Conservation (phyloP, 2,113 vertebrate genomes). For the Neodontobutis hainanensis region DNA sequence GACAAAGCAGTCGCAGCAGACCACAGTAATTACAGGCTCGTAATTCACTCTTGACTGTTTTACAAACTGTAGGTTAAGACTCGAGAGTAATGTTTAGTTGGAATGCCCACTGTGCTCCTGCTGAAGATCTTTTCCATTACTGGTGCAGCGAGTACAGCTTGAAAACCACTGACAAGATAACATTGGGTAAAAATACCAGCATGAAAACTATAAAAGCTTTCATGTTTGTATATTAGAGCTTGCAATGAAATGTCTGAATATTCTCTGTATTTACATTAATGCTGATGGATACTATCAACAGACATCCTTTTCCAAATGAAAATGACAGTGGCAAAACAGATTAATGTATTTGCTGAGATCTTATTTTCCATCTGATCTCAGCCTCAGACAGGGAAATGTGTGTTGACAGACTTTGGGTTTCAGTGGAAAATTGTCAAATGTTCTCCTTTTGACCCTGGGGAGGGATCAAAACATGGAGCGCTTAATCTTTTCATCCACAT, state of each 20-base stretch:
- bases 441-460: conserved; percentile 42
- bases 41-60: too few species aligned
- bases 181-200: too few species aligned
- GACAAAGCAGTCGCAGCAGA: conserved; percentile 38
- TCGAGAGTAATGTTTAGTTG: too few species aligned
- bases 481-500: conserved; percentile 58
- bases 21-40: too few species aligned
- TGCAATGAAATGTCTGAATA: not conserved
- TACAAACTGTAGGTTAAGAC: too few species aligned
- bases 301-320: conserved; percentile 19
- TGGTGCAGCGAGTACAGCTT: too few species aligned
- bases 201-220: not conserved
- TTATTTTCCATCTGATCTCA: conserved; percentile 53
- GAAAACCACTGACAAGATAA: too few species aligned
- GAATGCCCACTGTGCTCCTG: too few species aligned
- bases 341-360: conserved; percentile 47
- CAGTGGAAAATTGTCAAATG: conserved; percentile 37
- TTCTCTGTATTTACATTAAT: conserved; percentile 3
- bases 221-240: not conserved
- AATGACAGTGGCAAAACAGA: conserved; percentile 36
- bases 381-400: conserved; percentile 26
- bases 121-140: too few species aligned
- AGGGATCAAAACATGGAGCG: conserved; percentile 32
- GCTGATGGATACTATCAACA: conserved; percentile 27
- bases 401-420: conserved; percentile 52